phyloP scores from a whole-genome alignment of 2,113 vertebrate genomes.

The Origma solitaria region DNA sequence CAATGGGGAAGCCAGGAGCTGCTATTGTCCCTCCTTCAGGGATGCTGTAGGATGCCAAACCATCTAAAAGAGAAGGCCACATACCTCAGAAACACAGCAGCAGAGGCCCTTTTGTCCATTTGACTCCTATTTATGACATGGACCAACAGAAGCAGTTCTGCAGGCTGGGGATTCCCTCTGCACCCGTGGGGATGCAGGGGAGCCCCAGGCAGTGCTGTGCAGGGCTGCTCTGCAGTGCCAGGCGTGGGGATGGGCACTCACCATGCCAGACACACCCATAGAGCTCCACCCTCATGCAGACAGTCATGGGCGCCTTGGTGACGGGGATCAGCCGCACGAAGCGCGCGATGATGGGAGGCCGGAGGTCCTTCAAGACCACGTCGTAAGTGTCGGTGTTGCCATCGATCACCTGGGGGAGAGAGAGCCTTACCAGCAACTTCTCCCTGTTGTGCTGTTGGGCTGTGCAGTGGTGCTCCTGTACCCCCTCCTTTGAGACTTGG shows the following conservation, averaged over 20 bases:
- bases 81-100: slow-evolving; percentile 6
- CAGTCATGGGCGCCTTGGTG: slow-evolving; percentile 75
- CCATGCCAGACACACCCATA: slow-evolving; percentile 88
- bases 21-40: slow-evolving; percentile 85
- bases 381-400: slow-evolving; percentile 82
- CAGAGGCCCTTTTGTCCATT: neutral
- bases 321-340: slow-evolving; percentile 83
- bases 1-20: slow-evolving; percentile 73
- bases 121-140: neutral
- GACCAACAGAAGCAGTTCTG: neutral
- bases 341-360: slow-evolving; percentile 82
- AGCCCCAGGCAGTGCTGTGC: neutral
- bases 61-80: slow-evolving; percentile 71
- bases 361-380: slow-evolving; percentile 82
- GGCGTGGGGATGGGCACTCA: slow-evolving; percentile 26
- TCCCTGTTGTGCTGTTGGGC: neutral
- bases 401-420: slow-evolving; percentile 72
- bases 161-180: neutral
- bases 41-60: slow-evolving; percentile 82
- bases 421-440: neutral
- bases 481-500: neutral
- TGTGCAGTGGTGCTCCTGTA: neutral
- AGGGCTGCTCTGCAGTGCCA: neutral
- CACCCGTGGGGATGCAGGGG: fast-evolving
- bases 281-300: slow-evolving; percentile 91